These are phyloP conservation scores for Andrena dorsata DNA, from an alignment of 2,888 invertebrate genomes.

Conservation along the genomic window DNA sequence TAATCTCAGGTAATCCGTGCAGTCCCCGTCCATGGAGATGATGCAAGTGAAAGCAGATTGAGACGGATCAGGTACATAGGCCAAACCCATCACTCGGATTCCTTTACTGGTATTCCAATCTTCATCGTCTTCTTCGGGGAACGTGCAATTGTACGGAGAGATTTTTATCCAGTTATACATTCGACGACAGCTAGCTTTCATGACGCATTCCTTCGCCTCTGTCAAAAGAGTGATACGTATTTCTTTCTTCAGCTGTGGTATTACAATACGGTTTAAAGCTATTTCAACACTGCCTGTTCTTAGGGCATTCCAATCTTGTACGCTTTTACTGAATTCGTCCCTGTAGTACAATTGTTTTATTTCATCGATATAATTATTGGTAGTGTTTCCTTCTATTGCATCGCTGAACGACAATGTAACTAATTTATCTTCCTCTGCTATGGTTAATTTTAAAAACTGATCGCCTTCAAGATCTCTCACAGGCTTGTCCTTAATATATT, in stretches of 20 bases:
- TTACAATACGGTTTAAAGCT: conserved; percentile 94
- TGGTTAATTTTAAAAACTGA: conserved; percentile 93
- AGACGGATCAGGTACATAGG: conserved; percentile 93
- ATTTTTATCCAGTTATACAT: conserved; percentile 96
- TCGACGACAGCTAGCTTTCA: conserved; percentile 93
- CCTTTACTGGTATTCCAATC: conserved; percentile 96
- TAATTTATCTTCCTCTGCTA: conserved; percentile 93
- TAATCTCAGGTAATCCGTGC: conserved; percentile 95
- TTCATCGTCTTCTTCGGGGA: conserved; percentile 94
- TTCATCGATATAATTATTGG: conserved; percentile 93
- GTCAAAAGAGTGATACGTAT: conserved; percentile 91
- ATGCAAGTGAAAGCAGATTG: conserved; percentile 95
- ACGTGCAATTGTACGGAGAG: conserved; percentile 92
- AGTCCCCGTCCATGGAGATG: conserved; percentile 95
- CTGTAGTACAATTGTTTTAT: conserved; percentile 94
- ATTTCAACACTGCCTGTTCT: conserved; percentile 95
- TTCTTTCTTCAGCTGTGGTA: conserved; percentile 96
- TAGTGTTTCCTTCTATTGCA: conserved; percentile 92
- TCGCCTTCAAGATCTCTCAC: conserved; percentile 95
- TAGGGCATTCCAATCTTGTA: conserved; percentile 97
- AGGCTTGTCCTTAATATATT: conserved; percentile 97
- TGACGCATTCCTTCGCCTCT: conserved; percentile 95
- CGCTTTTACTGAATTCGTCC: conserved; percentile 97
- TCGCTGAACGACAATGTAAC: conserved; percentile 91
- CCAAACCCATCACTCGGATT: conserved; percentile 93